Percentiles rank a stretch among this genome's conserved stretches.
phyloP scores from a whole-genome alignment of 1,140 invertebrate species.

The Samia ricini region DNA sequence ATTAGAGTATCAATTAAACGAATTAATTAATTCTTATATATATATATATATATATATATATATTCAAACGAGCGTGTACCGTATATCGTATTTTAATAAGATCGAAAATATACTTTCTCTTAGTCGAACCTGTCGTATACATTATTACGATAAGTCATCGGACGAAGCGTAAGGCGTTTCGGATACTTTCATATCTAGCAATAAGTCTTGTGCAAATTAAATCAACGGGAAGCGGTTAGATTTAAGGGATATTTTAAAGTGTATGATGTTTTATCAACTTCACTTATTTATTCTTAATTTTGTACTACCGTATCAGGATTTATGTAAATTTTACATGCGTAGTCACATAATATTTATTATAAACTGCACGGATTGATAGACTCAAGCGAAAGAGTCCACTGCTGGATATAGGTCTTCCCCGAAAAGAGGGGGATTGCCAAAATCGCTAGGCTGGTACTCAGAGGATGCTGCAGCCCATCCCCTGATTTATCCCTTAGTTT shows the following conservation, averaged over 20 bases:
- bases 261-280: background rate
- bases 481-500: too few species aligned
- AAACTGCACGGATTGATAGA: too few species aligned
- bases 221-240: slow-evolving; percentile 3
- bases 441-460: too few species aligned
- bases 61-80: background rate
- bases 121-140: background rate
- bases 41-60: too few species aligned
- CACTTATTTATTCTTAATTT: too few species aligned
- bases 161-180: background rate
- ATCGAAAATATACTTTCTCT: background rate
- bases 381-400: too few species aligned
- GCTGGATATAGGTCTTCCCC: too few species aligned
- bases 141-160: background rate
- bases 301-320: too few species aligned
- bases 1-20: slow-evolving; percentile 8
- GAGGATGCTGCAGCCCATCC: too few species aligned
- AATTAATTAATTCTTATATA: slow-evolving; percentile 12
- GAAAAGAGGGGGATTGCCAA: too few species aligned
- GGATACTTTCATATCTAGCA: slow-evolving; percentile 5
- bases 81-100: background rate
- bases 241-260: background rate
- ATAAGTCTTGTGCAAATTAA: slow-evolving; percentile 8
- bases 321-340: too few species aligned
- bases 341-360: too few species aligned